Evolutionary conservation across 2,797 vertebrate species (phyloP), one percentile per base, ranked within the genome.

Genomic region (Brotula barbata): DNA sequence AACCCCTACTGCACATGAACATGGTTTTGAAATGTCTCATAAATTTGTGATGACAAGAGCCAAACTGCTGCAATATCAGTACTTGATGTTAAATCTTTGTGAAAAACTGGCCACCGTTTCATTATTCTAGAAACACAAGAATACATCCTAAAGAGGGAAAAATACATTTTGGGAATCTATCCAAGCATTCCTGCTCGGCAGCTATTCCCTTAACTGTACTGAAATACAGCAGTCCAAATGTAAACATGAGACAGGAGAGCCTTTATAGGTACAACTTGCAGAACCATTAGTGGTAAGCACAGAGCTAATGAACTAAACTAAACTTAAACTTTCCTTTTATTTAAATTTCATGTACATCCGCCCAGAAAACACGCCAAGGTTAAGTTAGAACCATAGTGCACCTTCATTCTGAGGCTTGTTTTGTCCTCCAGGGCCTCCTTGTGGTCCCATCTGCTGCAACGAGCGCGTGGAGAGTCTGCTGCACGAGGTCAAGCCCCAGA

Each of bases 381-480:
- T 48, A n/a, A n/a, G 15, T 25, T 42, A 8, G 6, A 17, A 3
- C 16, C 3, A 14, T 39, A 15, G n/a, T n/a, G 14, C 15, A 39
- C 15, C 14, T 3, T 7, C 3, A 7, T 28, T 28, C 25, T 28
- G 4, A 4, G 25, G 4, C 25, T 14, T 61, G n/a, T 22, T 64
- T 39, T 64, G 43, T 46, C 64, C 58, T 57, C 40, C 78, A 93
- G 94, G 91, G 33, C 94, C 94, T 61, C 89, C 93, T 0, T 96
- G 95, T 70, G 95, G 94, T 61, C 94, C 95, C 10, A 89, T 97
- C 59, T 89, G 75, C 76, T 89, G 87, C 84, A 95, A 96, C n/a
- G 91, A 93, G 61, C 90, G 88, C 13, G 91, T 96, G 13, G 89
- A 93, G 64, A 78, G 45, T 42, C 90, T 95, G 40, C 81, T 96